These are phyloP conservation scores for Nomada ruficornis DNA, from an alignment of 2,888 invertebrate genomes.

Conservation along the genomic window DNA sequence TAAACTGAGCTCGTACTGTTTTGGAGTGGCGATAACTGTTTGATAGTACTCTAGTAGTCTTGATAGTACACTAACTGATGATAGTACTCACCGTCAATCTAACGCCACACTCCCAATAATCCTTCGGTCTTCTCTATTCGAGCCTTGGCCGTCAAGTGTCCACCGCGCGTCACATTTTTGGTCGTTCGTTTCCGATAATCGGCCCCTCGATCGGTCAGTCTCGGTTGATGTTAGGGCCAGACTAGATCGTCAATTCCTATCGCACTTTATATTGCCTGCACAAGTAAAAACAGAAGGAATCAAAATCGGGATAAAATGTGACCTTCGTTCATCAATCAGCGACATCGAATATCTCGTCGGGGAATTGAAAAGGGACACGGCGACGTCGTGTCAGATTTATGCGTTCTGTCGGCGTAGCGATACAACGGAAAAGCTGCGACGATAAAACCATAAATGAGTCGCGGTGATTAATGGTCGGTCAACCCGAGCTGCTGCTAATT, in stretches of 20 bases:
- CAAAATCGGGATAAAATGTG: background rate
- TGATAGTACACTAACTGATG: too few relatives aligned
- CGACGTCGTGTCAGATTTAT: slow-evolving; percentile 20
- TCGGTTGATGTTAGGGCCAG: slow-evolving; percentile 20
- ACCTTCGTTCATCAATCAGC: background rate
- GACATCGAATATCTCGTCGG: slow-evolving; percentile 1
- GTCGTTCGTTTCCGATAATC: slow-evolving; percentile 53
- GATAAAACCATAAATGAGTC: slow-evolving; percentile 27
- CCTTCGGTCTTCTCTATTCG: slow-evolving; percentile 48
- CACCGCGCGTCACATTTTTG: slow-evolving; percentile 65
- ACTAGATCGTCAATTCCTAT: slow-evolving; percentile 54
- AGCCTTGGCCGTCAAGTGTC: slow-evolving; percentile 40
- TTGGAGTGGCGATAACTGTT: background rate
- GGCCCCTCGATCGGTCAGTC: slow-evolving; percentile 58
- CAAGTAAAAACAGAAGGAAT: background rate
- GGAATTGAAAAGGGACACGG: background rate
- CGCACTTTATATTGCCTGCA: slow-evolving; percentile 47
- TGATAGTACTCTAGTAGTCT: too few relatives aligned
- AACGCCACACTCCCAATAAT: slow-evolving; percentile 38
- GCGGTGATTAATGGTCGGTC: slow-evolving; percentile 21
- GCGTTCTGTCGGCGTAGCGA: background rate
- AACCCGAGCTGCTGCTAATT: slow-evolving; percentile 2
- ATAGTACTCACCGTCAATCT: slow-evolving; percentile 59
- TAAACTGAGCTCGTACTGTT: slow-evolving; percentile 5
- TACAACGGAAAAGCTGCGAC: background rate